Evolutionary conservation across 2,113 vertebrate genomes (phyloP), one percentile per base, ranked within the genome.

Genomic region (Regulus satrapa): DNA sequence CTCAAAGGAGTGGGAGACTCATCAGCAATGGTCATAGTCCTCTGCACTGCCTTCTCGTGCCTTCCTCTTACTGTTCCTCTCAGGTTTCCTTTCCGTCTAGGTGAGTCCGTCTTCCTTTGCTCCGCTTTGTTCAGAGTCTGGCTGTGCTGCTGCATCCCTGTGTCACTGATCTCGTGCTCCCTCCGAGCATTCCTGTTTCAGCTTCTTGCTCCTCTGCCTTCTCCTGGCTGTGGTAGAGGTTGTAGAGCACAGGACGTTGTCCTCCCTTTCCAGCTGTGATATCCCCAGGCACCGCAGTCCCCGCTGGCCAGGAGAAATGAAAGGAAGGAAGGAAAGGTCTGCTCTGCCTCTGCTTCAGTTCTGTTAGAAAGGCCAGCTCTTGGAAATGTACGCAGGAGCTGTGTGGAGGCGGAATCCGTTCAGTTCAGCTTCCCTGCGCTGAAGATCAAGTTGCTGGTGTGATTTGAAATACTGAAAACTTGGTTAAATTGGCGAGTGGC

Each of bases 61-160:
- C 89, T 95, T 96, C 93, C 94, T 96, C 85, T 95, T 93, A 96
- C 73, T 96, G 74, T 95, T 94, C 93, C 94, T 95, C 91, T 91
- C 85, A 91, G 85, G 25, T 95, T 95, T 94, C 92, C 71, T 95
- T 95, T 95, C 95, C 88, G 88, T 90, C 82, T 97, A 94, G 96
- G 96, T 97, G 96, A 97, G 95, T 96, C 87, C 71, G 76, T 94
- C 71, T 94, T 91, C 96, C 89, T 96, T 96, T 89, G 66, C 75
- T 92, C 77, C 92, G 73, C 43, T 41, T 80, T 85, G 56, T 64
- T 84, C 87, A 45, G 72, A 40, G 63, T 82, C 93, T 93, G 41
- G 72, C 89, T 93, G 74, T 32, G 43, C 85, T 79, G 88, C 81
- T 90, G 62, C 72, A 59, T 82, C 54, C 77, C 62, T 69, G 0